phyloP scores from a whole-genome alignment of 2,888 invertebrate genomes.

The Agriopis leucophaearia region DNA sequence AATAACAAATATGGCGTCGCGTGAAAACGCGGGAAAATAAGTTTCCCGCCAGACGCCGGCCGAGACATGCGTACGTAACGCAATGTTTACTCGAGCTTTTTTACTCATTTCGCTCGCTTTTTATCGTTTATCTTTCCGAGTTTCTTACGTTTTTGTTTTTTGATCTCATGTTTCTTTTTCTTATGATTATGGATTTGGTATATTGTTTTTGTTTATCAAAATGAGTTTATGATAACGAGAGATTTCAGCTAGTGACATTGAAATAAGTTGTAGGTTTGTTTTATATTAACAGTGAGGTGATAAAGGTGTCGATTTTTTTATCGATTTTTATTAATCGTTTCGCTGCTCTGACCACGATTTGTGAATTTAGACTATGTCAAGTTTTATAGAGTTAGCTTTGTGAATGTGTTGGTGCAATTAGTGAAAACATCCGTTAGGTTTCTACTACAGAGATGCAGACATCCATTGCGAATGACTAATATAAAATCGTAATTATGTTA shows the following conservation, averaged over 20 bases:
- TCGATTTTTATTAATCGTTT: not conserved
- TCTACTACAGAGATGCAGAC: constrained; percentile 1
- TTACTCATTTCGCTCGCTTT: constrained; percentile 52
- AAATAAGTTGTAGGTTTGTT: no score
- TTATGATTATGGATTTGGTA: constrained; percentile 18
- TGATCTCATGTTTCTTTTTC: constrained; percentile 41
- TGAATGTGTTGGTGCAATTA: constrained; percentile 4
- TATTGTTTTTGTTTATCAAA: constrained; percentile 13
- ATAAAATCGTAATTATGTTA: constrained; percentile 19
- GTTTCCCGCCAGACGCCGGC: constrained; percentile 81
- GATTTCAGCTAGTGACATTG: no score
- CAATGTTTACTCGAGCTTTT: constrained; percentile 71
- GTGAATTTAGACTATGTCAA: not conserved
- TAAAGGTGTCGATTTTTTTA: no score
- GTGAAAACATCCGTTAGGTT: constrained; percentile 15
- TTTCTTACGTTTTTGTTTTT: constrained; percentile 43
- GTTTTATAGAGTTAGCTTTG: no score
- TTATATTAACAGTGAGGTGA: no score
- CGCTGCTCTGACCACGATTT: not conserved
- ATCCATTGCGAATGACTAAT: constrained; percentile 10
- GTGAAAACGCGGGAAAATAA: constrained; percentile 83
- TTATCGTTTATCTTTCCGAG: constrained; percentile 51
- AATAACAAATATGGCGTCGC: constrained; percentile 65
- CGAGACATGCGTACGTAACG: constrained; percentile 81
- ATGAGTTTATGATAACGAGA: not conserved